phyloP scores from a whole-genome alignment of 1,140 invertebrate genomes.

The Chrysomallon squamiferum region DNA sequence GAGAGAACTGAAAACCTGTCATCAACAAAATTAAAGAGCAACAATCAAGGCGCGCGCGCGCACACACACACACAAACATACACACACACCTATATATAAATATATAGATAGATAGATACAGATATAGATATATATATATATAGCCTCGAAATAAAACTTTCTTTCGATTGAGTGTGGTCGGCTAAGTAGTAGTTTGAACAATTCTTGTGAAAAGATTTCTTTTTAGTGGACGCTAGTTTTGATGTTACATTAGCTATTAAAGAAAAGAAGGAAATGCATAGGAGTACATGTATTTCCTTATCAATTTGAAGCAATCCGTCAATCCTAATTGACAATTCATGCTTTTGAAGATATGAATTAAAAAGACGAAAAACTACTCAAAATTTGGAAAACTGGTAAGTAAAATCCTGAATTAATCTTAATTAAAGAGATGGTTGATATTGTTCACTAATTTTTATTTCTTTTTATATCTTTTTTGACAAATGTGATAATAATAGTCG shows the following conservation, averaged over 20 bases:
- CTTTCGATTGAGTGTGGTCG: too few species aligned
- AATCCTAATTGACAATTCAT: not conserved
- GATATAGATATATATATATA: too few species aligned
- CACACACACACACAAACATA: not conserved
- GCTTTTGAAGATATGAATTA: not conserved
- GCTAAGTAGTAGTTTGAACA: not conserved
- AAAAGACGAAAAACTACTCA: not conserved
- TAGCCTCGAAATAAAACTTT: too few species aligned
- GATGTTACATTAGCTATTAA: not conserved
- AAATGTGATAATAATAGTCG: too few species aligned
- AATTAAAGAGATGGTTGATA: too few species aligned
- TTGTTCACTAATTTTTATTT: too few species aligned
- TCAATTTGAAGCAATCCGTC: not conserved
- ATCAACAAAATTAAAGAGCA: too few species aligned
- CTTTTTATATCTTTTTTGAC: too few species aligned
- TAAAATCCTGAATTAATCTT: too few species aligned
- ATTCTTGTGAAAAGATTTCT: not conserved
- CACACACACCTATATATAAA: not conserved
- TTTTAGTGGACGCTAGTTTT: not conserved
- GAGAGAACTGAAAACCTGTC: too few species aligned
- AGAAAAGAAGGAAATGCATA: not conserved
- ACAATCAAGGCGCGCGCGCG: not conserved
- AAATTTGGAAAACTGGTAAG: not conserved
- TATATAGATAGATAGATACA: not conserved
- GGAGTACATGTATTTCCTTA: not conserved